Conservation (phyloP, 2,888 invertebrate genomes). For the Lymantria monacha region DNA sequence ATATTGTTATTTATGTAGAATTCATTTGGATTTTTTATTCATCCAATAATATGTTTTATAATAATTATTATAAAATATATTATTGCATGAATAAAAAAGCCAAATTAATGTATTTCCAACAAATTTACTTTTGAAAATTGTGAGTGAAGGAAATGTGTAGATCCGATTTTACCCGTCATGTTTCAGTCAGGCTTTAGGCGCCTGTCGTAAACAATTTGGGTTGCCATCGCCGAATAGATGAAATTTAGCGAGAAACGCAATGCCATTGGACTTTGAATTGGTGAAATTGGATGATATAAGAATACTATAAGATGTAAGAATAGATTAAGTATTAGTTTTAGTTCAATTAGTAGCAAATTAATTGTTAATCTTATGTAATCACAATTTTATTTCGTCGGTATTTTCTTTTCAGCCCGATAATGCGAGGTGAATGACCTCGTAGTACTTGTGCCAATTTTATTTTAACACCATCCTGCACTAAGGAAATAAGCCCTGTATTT, state of each 20-base stretch:
- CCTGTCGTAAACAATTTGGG: slow-evolving; percentile 42
- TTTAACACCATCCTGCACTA: no score
- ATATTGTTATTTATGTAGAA: no score
- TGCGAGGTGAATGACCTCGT: no score
- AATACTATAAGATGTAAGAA: slow-evolving; percentile 19
- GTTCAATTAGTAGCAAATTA: slow-evolving; percentile 22
- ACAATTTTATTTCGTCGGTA: neutral
- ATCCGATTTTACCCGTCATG: slow-evolving; percentile 32
- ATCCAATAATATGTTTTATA: no score
- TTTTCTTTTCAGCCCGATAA: no score
- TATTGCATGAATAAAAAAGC: no score
- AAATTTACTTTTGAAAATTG: no score
- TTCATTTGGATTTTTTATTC: no score
- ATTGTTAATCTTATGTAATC: slow-evolving; percentile 9
- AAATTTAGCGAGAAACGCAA: slow-evolving; percentile 48
- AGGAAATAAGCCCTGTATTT: no score
- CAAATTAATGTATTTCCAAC: no score
- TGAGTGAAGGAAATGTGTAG: slow-evolving; percentile 27
- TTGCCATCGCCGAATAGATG: slow-evolving; percentile 29
- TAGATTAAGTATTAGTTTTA: neutral
- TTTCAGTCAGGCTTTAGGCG: slow-evolving; percentile 27
- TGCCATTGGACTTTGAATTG: slow-evolving; percentile 28
- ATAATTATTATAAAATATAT: no score
- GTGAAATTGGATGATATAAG: slow-evolving; percentile 26
- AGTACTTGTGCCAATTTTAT: no score